Conservation (phyloP, 2,888 invertebrate genomes). For the Lithophane ornitopus region DNA sequence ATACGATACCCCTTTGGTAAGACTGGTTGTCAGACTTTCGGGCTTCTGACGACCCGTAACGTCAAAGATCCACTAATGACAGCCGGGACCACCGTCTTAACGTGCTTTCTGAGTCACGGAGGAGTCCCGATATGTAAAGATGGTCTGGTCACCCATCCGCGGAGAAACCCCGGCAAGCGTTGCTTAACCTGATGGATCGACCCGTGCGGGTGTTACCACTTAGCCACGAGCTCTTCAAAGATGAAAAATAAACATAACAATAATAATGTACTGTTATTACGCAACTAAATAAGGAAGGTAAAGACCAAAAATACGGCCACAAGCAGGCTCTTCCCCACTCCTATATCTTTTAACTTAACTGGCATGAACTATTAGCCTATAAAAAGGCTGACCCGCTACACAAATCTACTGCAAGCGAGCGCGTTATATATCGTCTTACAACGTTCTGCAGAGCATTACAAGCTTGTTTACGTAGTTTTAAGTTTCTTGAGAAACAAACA, state of each 20-base stretch:
- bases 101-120: no score
- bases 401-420: slow-evolving; percentile 7
- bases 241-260: not conserved
- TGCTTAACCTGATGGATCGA: no score
- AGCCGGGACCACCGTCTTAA: no score
- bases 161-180: no score
- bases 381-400: slow-evolving; percentile 21
- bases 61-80: no score
- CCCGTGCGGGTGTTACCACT: no score
- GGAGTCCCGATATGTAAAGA: no score
- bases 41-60: no score
- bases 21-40: no score
- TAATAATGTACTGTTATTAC: not conserved
- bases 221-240: no score
- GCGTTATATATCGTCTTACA: slow-evolving; percentile 24
- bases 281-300: not conserved
- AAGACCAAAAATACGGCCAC: not conserved
- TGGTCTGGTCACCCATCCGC: no score
- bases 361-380: not conserved
- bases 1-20: no score
- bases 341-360: not conserved
- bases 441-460: slow-evolving; percentile 31
- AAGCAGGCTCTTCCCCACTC: not conserved
- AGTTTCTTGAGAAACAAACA: slow-evolving; percentile 19
- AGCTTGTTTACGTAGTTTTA: slow-evolving; percentile 29